Evolutionary conservation across 2,888 invertebrate genomes (phyloP), one percentile per base, ranked within the genome.

Genomic region (Xestia c-nigrum): DNA sequence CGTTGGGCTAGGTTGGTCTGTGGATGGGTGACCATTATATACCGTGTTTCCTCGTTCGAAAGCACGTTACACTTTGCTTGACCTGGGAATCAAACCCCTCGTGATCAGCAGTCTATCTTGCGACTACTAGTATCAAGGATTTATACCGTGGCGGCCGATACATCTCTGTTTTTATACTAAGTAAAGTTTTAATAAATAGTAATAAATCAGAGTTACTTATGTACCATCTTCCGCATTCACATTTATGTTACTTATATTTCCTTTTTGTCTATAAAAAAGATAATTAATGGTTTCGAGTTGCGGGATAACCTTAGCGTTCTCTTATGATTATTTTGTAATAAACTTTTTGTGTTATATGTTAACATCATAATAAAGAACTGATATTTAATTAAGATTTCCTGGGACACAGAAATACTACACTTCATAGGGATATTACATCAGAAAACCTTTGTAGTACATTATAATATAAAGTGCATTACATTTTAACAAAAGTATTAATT

Each of bases 381-480:
- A 9, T 50, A 40, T 61, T 61, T 19, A 61, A 61, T 10, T 9
- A 43, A 24, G 9, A 43, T 78, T 78, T 47, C 66, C 78, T 66
- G 66, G 5, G n/a, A 66, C 16, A 24, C 16, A 21, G 0, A 14
- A 52, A 19, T 61, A 63, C 1, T 46, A n/a, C 5, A 68, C 19
- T 55, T 16, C 5, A 16, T 7, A 24, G 21, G 21, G 14, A 24
- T 47, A 64, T 76, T 77, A n/a, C 78, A 40, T 76, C 55, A 76
- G 24, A 57, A 57, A 64, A 57, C 78, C 21, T 76, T 64, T 64
- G 55, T 64, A 16, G 31, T 31, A 31, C 31, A 3, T 31, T 4
- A 43, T 19, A 47, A 2, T 24, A 57, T 5, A 31, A 31, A 7
- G 5, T 6, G 24, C 57, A 14, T 57, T 63, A 61, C 61, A 38